These are phyloP conservation scores for Drymonia ruficornis DNA, from an alignment of 2,888 invertebrate species.

Conservation along the genomic window DNA sequence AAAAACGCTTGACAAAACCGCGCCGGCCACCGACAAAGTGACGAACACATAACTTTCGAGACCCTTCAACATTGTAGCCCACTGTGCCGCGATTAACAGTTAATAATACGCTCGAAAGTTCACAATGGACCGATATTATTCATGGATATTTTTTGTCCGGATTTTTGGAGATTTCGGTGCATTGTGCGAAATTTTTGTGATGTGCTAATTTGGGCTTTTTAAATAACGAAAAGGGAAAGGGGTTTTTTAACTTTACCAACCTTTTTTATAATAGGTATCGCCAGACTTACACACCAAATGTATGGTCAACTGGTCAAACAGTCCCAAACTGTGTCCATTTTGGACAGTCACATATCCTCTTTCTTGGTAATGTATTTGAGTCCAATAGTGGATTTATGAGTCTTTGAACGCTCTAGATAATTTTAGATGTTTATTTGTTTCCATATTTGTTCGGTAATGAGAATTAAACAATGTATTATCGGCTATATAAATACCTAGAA, in stretches of 20 bases:
- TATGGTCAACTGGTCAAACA: too few species aligned
- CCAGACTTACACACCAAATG: too few species aligned
- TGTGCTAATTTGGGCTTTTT: slow-evolving; percentile 20
- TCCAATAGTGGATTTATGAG: neutral
- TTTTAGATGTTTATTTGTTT: neutral
- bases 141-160: slow-evolving; percentile 39
- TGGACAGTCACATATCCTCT: too few species aligned
- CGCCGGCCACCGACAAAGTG: slow-evolving; percentile 64
- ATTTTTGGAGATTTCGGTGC: slow-evolving; percentile 24
- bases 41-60: slow-evolving; percentile 54
- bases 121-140: slow-evolving; percentile 43
- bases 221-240: too few species aligned
- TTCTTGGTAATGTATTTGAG: too few species aligned
- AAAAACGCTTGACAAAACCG: slow-evolving; percentile 58
- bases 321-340: too few species aligned
- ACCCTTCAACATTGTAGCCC: slow-evolving; percentile 51
- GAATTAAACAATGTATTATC: too few species aligned
- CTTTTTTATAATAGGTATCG: too few species aligned
- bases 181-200: slow-evolving; percentile 31
- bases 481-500: too few species aligned
- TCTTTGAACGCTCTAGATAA: neutral
- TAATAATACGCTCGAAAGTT: slow-evolving; percentile 54
- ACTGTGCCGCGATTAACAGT: slow-evolving; percentile 59
- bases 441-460: slow-evolving; percentile 1
- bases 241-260: too few species aligned